Conservation (phyloP, 2,888 invertebrate genomes). For the Cephalotes varians region DNA sequence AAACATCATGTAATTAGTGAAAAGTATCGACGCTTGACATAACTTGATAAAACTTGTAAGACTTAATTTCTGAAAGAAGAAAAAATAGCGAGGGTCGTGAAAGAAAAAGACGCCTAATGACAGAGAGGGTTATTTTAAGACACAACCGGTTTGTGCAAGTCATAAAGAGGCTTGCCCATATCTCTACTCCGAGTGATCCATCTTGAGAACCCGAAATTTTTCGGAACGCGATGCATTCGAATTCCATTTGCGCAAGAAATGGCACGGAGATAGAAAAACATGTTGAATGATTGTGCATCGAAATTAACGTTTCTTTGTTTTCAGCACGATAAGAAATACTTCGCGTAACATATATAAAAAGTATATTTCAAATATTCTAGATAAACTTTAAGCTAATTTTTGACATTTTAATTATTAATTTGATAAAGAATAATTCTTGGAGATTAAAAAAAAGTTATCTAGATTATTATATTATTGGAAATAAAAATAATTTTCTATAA, state of each 20-base stretch:
- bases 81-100: not conserved
- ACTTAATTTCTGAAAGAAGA: not conserved
- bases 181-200: conserved; percentile 31
- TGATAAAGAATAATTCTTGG: not conserved
- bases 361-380: not conserved
- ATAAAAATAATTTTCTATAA: not conserved
- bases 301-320: conserved; percentile 6
- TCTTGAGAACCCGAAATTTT: conserved; percentile 16
- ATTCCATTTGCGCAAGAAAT: conserved; percentile 16
- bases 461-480: not conserved
- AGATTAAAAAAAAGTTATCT: conserved; percentile 16
- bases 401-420: not conserved
- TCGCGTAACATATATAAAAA: not conserved
- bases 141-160: conserved; percentile 66
- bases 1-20: not conserved
- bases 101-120: conserved; percentile 40
- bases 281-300: not conserved
- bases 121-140: conserved; percentile 68
- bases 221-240: not conserved
- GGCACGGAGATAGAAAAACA: not conserved
- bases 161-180: conserved; percentile 37
- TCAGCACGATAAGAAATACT: not conserved
- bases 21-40: not conserved
- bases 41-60: conserved; percentile 15
- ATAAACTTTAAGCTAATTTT: not conserved